Evolutionary conservation across 2,888 invertebrate genomes (phyloP).

Genomic region (Invenusta paracnida): DNA sequence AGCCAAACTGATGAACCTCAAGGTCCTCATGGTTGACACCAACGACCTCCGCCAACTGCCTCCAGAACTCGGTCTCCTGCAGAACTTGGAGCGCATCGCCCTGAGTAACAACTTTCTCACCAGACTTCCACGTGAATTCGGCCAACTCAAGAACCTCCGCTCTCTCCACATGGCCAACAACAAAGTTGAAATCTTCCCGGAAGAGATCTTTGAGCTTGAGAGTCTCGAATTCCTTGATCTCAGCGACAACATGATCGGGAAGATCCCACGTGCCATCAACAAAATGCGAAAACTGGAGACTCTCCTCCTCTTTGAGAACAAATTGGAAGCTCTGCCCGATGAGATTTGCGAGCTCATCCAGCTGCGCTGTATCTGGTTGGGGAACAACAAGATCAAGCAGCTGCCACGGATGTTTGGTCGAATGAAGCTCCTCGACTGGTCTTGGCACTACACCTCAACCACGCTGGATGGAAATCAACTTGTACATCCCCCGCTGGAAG

Average conservation of each 20-base stretch:
- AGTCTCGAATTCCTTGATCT: conserved; percentile 59
- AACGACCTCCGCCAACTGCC: conserved; percentile 55
- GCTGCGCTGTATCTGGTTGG: conserved; percentile 60
- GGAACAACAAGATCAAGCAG: conserved; percentile 56
- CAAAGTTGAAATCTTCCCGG: conserved; percentile 53
- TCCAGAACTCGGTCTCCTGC: conserved; percentile 52
- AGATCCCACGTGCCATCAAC: conserved; percentile 52
- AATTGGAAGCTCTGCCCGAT: conserved; percentile 54
- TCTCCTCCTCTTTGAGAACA: conserved; percentile 58
- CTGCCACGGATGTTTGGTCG: conserved; percentile 55
- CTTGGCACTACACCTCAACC: conserved; percentile 52
- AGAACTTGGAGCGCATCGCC: conserved; percentile 55
- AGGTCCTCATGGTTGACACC: conserved; percentile 57
- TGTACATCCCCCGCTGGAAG: conserved; percentile 55
- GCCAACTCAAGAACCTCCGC: conserved; percentile 50
- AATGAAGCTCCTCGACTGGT: conserved; percentile 56
- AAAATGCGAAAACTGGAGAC: conserved; percentile 55
- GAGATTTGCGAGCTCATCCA: conserved; percentile 54
- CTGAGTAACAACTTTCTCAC: conserved; percentile 57
- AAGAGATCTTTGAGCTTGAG: conserved; percentile 52
- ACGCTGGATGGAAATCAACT: conserved; percentile 57
- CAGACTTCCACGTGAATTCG: conserved; percentile 52
- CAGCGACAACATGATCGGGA: conserved; percentile 56
- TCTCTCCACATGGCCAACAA: conserved; percentile 60
- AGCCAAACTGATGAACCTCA: conserved; percentile 53